A percentile compares a stretch with the other conserved stretches of the same genome.
Conservation (phyloP, 1,140 invertebrate species). For the Subanguina moxae region DNA sequence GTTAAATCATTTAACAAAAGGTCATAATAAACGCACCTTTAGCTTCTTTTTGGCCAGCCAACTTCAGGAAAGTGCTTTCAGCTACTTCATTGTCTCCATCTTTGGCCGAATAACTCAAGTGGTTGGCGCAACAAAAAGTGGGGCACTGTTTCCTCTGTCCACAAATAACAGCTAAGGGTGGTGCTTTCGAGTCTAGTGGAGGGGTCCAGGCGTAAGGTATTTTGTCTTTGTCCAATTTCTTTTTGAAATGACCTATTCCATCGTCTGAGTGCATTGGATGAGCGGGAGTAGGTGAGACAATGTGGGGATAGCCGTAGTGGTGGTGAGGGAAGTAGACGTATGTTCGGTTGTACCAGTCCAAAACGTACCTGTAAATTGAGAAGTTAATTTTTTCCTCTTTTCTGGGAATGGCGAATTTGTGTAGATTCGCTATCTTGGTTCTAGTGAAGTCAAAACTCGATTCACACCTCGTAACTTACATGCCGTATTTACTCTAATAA, state of each 20-base stretch:
- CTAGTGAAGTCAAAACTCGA: too few relatives aligned
- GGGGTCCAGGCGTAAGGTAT: not conserved
- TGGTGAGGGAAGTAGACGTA: conserved; percentile 38
- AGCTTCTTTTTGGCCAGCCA: not conserved
- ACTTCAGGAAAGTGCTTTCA: not conserved
- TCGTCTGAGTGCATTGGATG: conserved; percentile 8
- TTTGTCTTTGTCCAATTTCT: too few relatives aligned
- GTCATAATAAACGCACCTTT: not conserved
- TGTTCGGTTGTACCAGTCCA: conserved; percentile 59
- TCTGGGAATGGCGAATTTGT: too few relatives aligned
- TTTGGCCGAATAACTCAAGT: not conserved
- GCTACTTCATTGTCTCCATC: not conserved
- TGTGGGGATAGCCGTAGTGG: conserved; percentile 5
- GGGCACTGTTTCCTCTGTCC: not conserved
- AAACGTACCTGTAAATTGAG: conserved; percentile 29
- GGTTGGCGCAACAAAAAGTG: not conserved
- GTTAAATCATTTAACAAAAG: not conserved
- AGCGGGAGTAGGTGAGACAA: not conserved
- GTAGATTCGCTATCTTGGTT: too few relatives aligned
- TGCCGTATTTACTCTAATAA: too few relatives aligned
- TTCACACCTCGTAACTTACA: too few relatives aligned
- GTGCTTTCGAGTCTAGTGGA: conserved; percentile 1
- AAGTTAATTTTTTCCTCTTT: too few relatives aligned
- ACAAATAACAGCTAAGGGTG: conserved; percentile 12
- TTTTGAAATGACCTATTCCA: conserved; percentile 5